Evolutionary conservation across 1,140 invertebrate species (phyloP).

Genomic region (Leptoteleia sp.): DNA sequence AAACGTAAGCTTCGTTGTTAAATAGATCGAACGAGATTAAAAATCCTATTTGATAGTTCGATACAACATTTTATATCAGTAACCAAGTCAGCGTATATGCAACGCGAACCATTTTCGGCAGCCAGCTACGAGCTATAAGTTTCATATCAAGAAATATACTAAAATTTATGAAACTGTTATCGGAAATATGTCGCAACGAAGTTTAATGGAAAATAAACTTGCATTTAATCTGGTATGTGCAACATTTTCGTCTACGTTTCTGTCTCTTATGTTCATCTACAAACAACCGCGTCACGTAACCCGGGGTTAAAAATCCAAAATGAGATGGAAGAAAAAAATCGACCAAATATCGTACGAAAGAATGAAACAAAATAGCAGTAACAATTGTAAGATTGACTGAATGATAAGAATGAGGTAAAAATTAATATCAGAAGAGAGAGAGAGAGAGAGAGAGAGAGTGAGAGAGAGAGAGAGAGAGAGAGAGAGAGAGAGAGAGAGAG

Average conservation of each 20-base stretch:
- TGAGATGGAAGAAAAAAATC: too few relatives aligned
- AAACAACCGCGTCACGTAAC: too few relatives aligned
- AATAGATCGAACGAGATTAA: conserved; percentile 53
- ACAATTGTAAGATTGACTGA: too few relatives aligned
- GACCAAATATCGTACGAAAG: neutral
- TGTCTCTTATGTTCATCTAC: too few relatives aligned
- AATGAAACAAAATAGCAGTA: too few relatives aligned
- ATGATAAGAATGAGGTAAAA: too few relatives aligned
- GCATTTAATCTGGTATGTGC: conserved; percentile 51
- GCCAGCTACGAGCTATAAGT: conserved; percentile 41
- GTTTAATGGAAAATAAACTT: conserved; percentile 55
- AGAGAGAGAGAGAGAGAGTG: too few relatives aligned
- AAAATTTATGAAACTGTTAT: conserved; percentile 60
- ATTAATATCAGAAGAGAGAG: too few relatives aligned
- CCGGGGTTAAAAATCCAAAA: too few relatives aligned
- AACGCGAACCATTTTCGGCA: conserved; percentile 35
- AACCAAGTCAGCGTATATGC: conserved; percentile 13
- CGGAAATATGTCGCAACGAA: conserved; percentile 49
- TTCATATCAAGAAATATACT: conserved; percentile 50
- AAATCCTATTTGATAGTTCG: conserved; percentile 55
- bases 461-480: too few relatives aligned
- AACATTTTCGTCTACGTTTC: conserved; percentile 28
- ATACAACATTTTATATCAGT: conserved; percentile 49
- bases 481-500: too few relatives aligned
- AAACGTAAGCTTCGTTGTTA: conserved; percentile 10